Base-by-base conservation (phyloP, 2,797 vertebrate genomes). In the Pseudomugil gertrudae region DNA sequence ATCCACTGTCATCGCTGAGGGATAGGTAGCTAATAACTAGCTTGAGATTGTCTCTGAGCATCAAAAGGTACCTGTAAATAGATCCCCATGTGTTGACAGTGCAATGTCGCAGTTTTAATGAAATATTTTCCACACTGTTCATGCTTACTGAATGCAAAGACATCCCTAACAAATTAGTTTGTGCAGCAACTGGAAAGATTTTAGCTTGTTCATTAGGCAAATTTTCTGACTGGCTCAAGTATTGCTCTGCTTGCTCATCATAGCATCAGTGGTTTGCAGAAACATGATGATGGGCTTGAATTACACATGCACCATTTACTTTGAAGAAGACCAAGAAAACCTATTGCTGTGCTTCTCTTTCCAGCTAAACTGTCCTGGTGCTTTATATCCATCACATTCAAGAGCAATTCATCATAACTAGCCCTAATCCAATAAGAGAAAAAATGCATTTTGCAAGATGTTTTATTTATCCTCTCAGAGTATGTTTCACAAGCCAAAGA, bases 401-500 rank as follows among this genome's bases (percentile, higher is more conserved):
- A 30, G 9, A 33, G 33, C 9, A 33, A 17, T 19, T 19, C 19
- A 5, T 43, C 40, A 19, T 43, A 19, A 19, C 17, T 27, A 51
- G 17, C 48, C 57, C 21, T 5, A 27, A 23, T 11, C 19, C 51
- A 23, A 2, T 33, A 0, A 33, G 5, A 17, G 23, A 15, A 54
- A 17, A 54, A 26, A 2, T 32, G 36, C 19, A 40, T 8, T 45
- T 54, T 3, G 10, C 30, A 30, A 58, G 57, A 30, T 59, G 21
- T 30, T 9, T 14, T 1, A n/a, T 13, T 2, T 3, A 23, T 57
- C 5, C 24, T 60, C 32, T 26, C 2, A 11, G 24, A 17, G 36
- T 15, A 17, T 17, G 7, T 45, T 32, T 59, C 33, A 43, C 3
- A 54, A 62, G 52, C 48, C 38, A 62, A 24, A 66, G 72, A 61